Conservation (phyloP, 2,113 vertebrate genomes). For the Megaceryle maxima region DNA sequence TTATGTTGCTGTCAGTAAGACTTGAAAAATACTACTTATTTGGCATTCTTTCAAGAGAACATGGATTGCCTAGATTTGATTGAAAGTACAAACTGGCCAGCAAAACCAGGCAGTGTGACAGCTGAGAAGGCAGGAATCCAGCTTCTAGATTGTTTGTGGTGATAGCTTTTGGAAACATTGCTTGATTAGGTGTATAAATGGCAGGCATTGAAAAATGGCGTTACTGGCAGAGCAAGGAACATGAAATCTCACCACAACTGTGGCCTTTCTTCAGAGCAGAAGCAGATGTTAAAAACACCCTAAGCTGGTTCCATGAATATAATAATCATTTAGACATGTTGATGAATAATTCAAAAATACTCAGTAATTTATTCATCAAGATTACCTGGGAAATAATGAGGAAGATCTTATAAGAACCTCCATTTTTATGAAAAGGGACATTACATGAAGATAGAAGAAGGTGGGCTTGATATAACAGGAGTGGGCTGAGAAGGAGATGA, state of each 20-base stretch:
- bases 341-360: neutral
- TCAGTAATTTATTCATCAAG: neutral
- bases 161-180: neutral
- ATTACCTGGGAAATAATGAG: neutral
- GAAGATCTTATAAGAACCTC: neutral
- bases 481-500: neutral
- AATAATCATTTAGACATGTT: neutral
- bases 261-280: neutral
- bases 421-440: neutral
- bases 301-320: neutral
- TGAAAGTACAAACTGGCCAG: neutral
- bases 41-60: neutral
- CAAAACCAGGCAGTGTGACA: neutral
- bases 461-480: neutral
- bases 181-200: neutral
- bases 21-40: neutral
- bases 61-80: neutral
- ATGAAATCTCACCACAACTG: neutral
- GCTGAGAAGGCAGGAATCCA: neutral
- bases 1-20: neutral
- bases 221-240: neutral
- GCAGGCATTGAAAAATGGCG: neutral
- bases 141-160: neutral
- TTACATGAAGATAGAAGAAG: neutral
- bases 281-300: neutral